Conservation (phyloP, 2,888 invertebrate genomes). For the Himalopsyche kuldschensis region DNA sequence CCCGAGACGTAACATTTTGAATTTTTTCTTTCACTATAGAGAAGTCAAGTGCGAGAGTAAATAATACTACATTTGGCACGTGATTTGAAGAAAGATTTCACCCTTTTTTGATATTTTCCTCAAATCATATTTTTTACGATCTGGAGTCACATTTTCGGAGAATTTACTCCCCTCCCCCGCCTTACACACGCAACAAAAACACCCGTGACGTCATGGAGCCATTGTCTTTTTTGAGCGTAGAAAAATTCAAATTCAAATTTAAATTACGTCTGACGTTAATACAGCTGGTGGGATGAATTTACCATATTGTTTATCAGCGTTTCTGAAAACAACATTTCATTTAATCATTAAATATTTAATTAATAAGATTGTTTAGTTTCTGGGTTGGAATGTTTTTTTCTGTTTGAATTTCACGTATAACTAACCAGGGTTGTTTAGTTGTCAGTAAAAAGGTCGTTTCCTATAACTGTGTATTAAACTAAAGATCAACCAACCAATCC, state of each 20-base stretch:
- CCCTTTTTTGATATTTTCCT: background rate
- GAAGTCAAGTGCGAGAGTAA: background rate
- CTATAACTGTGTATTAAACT: too few species aligned
- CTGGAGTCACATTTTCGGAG: background rate
- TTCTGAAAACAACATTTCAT: background rate
- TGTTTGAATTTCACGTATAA: too few species aligned
- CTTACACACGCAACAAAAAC: background rate
- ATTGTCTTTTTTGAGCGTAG: constrained; percentile 12
- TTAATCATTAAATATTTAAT: too few species aligned
- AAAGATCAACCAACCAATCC: too few species aligned
- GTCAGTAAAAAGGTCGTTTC: too few species aligned
- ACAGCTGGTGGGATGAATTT: constrained; percentile 10
- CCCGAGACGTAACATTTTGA: background rate
- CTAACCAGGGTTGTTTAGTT: too few species aligned
- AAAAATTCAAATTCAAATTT: constrained; percentile 31
- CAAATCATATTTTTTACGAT: background rate
- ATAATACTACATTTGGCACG: background rate
- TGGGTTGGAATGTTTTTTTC: too few species aligned
- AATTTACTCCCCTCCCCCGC: background rate
- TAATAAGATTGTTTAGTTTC: too few species aligned
- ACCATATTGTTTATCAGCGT: background rate
- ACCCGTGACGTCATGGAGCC: constrained; percentile 1
- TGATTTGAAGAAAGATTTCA: background rate
- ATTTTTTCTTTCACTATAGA: background rate
- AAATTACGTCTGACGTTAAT: constrained; percentile 21